These are phyloP conservation scores for Ictalurus punctatus DNA, from an alignment of 2,113 vertebrate genomes.

Conservation along the genomic window DNA sequence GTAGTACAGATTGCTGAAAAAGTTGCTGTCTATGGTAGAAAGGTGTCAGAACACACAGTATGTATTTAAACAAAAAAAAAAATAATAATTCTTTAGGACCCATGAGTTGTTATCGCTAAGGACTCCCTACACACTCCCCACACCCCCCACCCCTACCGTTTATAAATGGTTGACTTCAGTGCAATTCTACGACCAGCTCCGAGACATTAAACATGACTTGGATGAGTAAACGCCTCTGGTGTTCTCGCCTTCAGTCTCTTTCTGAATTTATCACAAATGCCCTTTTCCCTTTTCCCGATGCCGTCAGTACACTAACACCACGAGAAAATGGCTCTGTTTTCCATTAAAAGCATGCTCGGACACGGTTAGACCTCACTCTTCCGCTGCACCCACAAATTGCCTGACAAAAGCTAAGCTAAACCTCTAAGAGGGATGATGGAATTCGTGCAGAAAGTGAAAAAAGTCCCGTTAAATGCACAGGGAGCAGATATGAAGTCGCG, in stretches of 20 bases:
- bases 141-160: background rate
- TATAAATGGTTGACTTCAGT: background rate
- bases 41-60: too few relatives aligned
- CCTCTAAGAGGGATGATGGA: conserved; percentile 29
- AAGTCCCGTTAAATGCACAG: background rate
- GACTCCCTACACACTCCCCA: too few relatives aligned
- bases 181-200: background rate
- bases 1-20: too few relatives aligned
- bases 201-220: background rate
- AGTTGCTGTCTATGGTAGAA: too few relatives aligned
- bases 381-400: conserved; percentile 16
- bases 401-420: conserved; percentile 29
- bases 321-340: background rate
- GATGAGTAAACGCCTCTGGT: background rate
- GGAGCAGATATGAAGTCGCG: background rate
- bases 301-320: background rate
- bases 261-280: background rate
- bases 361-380: conserved; percentile 6
- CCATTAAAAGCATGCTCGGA: conserved; percentile 11
- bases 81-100: too few relatives aligned
- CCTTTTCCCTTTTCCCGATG: background rate
- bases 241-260: too few relatives aligned
- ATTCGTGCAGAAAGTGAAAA: conserved; percentile 9
- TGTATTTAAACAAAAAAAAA: too few relatives aligned
- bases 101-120: too few relatives aligned